Conservation (phyloP, 2,113 vertebrate genomes). For the Strix uralensis region DNA sequence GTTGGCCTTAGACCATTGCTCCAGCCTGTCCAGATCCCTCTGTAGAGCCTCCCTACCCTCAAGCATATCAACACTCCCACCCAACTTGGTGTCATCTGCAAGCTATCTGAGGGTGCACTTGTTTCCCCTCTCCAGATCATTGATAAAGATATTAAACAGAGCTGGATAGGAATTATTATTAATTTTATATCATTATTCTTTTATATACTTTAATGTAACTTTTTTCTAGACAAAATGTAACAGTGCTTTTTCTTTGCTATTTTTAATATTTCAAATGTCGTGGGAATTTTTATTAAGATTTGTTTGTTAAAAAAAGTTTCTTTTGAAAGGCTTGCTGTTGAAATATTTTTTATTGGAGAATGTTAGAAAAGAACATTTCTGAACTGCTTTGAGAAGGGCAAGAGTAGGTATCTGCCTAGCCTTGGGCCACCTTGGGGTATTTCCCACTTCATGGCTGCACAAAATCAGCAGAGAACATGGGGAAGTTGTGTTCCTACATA, state of each 20-base stretch:
- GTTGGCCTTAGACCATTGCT: accelerated
- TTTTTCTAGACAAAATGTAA: background rate
- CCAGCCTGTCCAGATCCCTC: background rate
- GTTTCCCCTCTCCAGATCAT: background rate
- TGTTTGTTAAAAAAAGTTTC: background rate
- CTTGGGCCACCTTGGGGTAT: background rate
- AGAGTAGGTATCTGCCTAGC: background rate
- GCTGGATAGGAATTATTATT: background rate
- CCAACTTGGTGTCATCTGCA: background rate
- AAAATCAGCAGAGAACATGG: background rate
- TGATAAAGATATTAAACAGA: background rate
- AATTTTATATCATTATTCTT: background rate
- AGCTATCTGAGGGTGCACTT: background rate
- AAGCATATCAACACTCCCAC: background rate
- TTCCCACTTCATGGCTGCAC: background rate
- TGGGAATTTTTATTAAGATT: background rate
- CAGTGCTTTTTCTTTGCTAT: background rate
- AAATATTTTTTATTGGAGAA: background rate
- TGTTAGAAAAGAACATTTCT: background rate
- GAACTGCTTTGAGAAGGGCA: background rate
- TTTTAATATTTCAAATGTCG: background rate
- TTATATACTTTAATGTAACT: background rate
- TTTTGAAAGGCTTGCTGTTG: background rate
- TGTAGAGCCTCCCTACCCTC: background rate
- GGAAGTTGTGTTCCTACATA: background rate